Base-by-base conservation (phyloP, 1,140 invertebrate genomes). In the Hydropsyche tenuis region DNA sequence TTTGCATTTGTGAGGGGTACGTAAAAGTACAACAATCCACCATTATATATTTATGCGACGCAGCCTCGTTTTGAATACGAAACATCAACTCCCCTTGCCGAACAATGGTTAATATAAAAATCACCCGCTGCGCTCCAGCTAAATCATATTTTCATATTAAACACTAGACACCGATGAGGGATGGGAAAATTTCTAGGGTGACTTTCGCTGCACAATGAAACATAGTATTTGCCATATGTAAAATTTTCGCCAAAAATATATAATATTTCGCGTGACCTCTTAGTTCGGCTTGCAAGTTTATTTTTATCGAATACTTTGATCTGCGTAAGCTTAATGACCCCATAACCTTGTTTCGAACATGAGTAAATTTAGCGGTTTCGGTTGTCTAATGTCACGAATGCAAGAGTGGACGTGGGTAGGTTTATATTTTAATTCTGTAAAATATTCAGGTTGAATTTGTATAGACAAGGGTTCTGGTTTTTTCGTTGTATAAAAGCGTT, bases 61-160 rank as follows among this genome's bases (percentile, higher is more conserved):
- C 14, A 18, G 30, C 22, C 16, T 14, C 30, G 30, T 37, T 66
- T 66, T 7, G 16, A 69, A 23, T 69, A 66, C 25, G 6, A 30
- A 20, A 25, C 20, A 48, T 7, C 45, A 51, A 11, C 45, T n/a
- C n/a, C 66, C 45, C 20, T 69, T n/a, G 43, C 27, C 5, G 68
- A 70, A 70, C 68, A 60, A 70, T 70, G 68, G 48, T 42, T 56
- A 53, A 70, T 70, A 70, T 70, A 70, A 25, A 70, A 56, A 70
- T 70, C 60, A 27, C 70, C 60, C 70, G 56, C 70, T 64, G 70
- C 16, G 70, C 16, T 23, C 1, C 3, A 30, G 16, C 70, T 46
- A 62, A 72, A 72, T 72, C 60, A 72, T 72, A 72, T 72, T 72
- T 72, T 53, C 70, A 72, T 72, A 72, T 63, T 72, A 72, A 72